Conservation (phyloP, 30 jellyfish, hydroid and myxozoan genomes). For the Morbakka virulenta region DNA sequence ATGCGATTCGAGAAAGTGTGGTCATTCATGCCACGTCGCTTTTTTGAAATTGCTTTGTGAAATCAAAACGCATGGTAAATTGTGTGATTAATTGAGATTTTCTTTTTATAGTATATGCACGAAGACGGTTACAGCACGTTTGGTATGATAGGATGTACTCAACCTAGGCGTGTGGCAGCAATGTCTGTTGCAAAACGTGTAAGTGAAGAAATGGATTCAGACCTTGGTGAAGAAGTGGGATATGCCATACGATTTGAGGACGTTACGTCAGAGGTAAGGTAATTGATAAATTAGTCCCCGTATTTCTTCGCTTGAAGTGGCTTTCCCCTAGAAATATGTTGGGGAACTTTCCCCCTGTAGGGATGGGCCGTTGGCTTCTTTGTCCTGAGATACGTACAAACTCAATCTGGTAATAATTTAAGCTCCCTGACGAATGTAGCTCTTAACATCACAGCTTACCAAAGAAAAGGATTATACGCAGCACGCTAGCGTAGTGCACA, state of each 20-base stretch:
- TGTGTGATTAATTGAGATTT: too few relatives aligned
- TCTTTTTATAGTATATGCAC: slow-evolving; percentile 67
- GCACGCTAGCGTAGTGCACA: too few relatives aligned
- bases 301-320: neutral
- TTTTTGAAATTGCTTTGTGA: too few relatives aligned
- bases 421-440: too few relatives aligned
- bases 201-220: slow-evolving; percentile 95
- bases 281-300: neutral
- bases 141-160: slow-evolving; percentile 98
- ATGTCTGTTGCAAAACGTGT: slow-evolving; percentile 99
- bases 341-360: neutral
- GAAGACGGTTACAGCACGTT: slow-evolving; percentile 89
- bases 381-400: too few relatives aligned
- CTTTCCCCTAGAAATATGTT: neutral
- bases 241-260: slow-evolving; percentile 98
- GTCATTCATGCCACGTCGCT: too few relatives aligned
- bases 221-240: slow-evolving; percentile 96
- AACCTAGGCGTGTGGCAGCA: slow-evolving; percentile 99
- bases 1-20: too few relatives aligned
- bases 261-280: slow-evolving; percentile 83
- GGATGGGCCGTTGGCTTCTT: too few relatives aligned
- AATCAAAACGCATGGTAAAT: too few relatives aligned
- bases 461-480: too few relatives aligned
- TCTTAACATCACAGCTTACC: too few relatives aligned
- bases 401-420: too few relatives aligned